Percentiles rank a stretch among this genome's conserved stretches.
phyloP scores from a whole-genome alignment of 2,113 vertebrate genomes.

The Lota lota region DNA sequence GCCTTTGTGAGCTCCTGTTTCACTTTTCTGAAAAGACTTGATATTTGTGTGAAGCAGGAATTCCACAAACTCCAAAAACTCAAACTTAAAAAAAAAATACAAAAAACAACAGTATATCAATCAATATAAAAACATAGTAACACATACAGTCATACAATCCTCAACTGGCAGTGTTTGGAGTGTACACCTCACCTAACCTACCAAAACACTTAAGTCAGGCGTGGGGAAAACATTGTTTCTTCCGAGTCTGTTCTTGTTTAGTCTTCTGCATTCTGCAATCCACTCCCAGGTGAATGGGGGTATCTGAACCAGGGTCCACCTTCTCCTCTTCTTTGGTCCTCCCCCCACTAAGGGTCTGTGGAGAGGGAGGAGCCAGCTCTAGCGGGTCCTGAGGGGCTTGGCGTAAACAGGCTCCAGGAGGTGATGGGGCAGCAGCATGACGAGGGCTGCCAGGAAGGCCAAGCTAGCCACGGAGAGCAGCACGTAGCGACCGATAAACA shows the following conservation, averaged over 20 bases:
- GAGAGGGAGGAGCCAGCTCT: constrained; percentile 28
- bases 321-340: background rate
- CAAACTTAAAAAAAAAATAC: background rate
- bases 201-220: background rate
- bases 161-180: background rate
- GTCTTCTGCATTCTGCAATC: no score
- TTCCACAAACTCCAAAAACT: no score
- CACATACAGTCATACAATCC: background rate
- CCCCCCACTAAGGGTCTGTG: background rate
- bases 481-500: constrained; percentile 86
- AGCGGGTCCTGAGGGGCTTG: constrained; percentile 74
- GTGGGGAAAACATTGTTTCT: no score
- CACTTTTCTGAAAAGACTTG: no score
- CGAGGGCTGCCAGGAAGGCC: constrained; percentile 75
- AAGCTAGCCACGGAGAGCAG: constrained; percentile 74
- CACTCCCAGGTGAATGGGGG: no score
- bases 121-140: background rate
- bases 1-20: no score
- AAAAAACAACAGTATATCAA: background rate
- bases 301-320: no score
- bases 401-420: constrained; percentile 84
- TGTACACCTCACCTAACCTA: background rate
- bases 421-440: constrained; percentile 82
- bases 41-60: no score
- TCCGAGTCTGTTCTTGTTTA: no score